These are phyloP conservation scores for Vesta saturnalis DNA, from an alignment of 2,888 invertebrate genomes.

Conservation along the genomic window DNA sequence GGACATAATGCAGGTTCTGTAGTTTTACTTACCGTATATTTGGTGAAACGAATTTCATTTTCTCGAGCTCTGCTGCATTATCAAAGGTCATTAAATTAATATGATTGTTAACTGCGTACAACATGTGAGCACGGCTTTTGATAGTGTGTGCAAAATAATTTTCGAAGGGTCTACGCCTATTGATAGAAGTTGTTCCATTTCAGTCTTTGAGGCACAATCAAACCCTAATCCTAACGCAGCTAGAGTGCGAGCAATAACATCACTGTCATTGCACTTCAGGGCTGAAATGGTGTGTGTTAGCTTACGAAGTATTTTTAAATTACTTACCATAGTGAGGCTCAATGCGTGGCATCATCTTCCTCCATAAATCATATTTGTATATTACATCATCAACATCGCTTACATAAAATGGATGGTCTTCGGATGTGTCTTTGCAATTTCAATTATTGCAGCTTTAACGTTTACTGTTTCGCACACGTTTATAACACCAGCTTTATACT, in stretches of 20 bases:
- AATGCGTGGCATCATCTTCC: conserved; percentile 83
- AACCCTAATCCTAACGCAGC: conserved; percentile 91
- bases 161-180: conserved; percentile 79
- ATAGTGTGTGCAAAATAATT: conserved; percentile 97
- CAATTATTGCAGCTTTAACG: neutral
- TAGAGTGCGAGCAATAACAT: conserved; percentile 81
- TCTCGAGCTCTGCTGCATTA: conserved; percentile 93
- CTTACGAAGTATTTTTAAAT: neutral
- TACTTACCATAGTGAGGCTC: conserved; percentile 88
- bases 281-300: conserved; percentile 63
- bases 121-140: conserved; percentile 93
- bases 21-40: conserved; percentile 82
- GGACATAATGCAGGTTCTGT: neutral
- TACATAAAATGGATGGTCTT: conserved; percentile 93
- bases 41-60: conserved; percentile 81
- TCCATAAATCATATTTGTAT: conserved; percentile 85
- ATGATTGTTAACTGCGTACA: conserved; percentile 78
- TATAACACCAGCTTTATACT: neutral
- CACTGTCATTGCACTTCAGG: conserved; percentile 96
- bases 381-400: conserved; percentile 89
- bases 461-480: neutral
- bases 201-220: conserved; percentile 96
- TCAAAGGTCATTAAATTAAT: conserved; percentile 93
- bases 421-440: neutral
- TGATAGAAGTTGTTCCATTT: conserved; percentile 84